Conservation (phyloP, 2,888 invertebrate species). For the Spodoptera littoralis region DNA sequence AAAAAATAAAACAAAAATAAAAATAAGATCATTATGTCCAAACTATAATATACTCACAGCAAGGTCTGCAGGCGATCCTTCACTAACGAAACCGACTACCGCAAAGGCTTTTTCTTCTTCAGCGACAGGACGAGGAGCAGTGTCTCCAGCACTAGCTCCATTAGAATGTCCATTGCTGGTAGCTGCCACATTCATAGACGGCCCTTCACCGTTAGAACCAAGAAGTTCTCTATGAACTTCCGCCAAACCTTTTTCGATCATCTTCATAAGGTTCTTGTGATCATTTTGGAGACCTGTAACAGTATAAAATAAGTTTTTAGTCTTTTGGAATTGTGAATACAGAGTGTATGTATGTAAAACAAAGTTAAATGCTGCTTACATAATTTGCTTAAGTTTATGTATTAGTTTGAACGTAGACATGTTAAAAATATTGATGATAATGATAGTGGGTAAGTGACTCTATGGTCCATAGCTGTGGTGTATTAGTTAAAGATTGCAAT, state of each 20-base stretch:
- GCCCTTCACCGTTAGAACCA: conserved; percentile 54
- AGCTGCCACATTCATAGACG: conserved; percentile 8
- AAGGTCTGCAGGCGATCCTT: conserved; percentile 94
- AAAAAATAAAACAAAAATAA: no score
- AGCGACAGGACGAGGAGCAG: conserved; percentile 22
- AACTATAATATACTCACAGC: conserved; percentile 89
- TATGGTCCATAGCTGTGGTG: no score
- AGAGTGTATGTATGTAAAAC: neutral
- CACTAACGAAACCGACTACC: conserved; percentile 91
- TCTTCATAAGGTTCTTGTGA: conserved; percentile 94
- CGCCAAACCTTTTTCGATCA: conserved; percentile 93
- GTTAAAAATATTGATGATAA: no score
- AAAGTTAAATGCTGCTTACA: no score
- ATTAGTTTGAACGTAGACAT: no score
- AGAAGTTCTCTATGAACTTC: conserved; percentile 88
- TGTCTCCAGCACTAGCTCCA: conserved; percentile 34
- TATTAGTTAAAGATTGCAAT: no score
- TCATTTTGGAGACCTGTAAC: conserved; percentile 95
- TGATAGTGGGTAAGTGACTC: no score
- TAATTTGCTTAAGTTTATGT: no score
- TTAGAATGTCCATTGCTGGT: conserved; percentile 56
- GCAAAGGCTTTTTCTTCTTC: conserved; percentile 85
- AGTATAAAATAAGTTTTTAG: neutral
- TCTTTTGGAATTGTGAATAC: neutral
- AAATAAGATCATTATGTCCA: no score